These are phyloP conservation scores for Bucorvus abyssinicus DNA, from an alignment of 2,797 vertebrate genomes.

Conservation along the genomic window DNA sequence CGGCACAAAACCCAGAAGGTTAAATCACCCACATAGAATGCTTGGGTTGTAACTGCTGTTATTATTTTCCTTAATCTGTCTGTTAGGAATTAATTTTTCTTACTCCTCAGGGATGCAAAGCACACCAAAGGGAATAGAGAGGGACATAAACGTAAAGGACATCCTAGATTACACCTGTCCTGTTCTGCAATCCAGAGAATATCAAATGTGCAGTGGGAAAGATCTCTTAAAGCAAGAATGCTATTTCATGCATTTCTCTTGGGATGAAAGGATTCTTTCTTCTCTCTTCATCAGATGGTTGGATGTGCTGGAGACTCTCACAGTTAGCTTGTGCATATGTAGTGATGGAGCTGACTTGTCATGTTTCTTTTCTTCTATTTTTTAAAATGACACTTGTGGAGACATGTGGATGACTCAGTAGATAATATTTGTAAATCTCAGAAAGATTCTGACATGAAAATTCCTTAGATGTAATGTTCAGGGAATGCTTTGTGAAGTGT, in stretches of 20 bases:
- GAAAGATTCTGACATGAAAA: neutral
- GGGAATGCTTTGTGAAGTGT: neutral
- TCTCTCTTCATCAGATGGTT: neutral
- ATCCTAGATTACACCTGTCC: neutral
- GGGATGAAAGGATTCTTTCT: neutral
- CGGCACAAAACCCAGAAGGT: neutral
- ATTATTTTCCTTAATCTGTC: neutral
- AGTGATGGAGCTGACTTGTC: neutral
- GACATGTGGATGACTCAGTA: neutral
- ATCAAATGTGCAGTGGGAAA: neutral
- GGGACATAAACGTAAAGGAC: neutral
- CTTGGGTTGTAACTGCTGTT: neutral
- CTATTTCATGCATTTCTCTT: neutral
- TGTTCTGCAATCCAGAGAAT: neutral
- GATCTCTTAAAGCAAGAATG: neutral
- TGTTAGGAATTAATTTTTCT: neutral
- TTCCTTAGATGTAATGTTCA: neutral
- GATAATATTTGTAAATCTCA: neutral
- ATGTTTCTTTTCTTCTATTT: neutral
- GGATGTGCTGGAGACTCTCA: neutral
- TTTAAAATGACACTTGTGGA: neutral
- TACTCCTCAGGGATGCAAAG: neutral
- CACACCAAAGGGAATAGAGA: neutral
- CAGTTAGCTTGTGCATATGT: neutral
- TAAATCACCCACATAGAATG: neutral